Percentiles rank a stretch among this genome's conserved stretches.
Evolutionary conservation across 2,888 invertebrate genomes (phyloP).

Genomic region (Xanthia icteritia): DNA sequence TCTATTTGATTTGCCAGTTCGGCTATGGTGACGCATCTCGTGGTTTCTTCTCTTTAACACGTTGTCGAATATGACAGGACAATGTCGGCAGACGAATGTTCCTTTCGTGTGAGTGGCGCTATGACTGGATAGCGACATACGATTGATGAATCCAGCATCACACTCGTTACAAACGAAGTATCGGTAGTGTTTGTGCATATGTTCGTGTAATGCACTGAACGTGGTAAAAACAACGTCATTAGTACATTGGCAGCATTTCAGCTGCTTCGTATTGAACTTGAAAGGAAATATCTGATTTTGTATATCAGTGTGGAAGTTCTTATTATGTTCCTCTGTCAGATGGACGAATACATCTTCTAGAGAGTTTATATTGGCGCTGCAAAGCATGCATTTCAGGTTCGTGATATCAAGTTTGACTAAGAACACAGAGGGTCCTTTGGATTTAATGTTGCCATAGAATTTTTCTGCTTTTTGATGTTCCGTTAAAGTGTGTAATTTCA

Average conservation of each 20-base stretch:
- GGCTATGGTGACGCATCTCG: conserved; percentile 75
- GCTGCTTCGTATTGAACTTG: conserved; percentile 55
- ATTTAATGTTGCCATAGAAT: conserved; percentile 25
- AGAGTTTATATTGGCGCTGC: conserved; percentile 40
- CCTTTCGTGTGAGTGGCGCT: conserved; percentile 72
- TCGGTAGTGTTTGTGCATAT: conserved; percentile 78
- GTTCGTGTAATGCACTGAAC: conserved; percentile 70
- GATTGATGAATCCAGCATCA: conserved; percentile 75
- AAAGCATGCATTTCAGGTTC: conserved; percentile 56
- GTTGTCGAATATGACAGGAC: conserved; percentile 83
- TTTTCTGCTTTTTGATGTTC: conserved; percentile 19
- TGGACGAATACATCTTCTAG: conserved; percentile 53
- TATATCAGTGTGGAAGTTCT: conserved; percentile 57
- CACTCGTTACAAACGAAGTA: conserved; percentile 78
- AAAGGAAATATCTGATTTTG: conserved; percentile 69
- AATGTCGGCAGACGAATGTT: conserved; percentile 74
- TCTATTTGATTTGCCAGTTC: conserved; percentile 43
- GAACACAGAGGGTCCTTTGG: conserved; percentile 17
- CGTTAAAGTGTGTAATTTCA: conserved; percentile 74
- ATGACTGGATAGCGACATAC: conserved; percentile 70
- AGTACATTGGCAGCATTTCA: conserved; percentile 58
- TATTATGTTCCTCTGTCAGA: conserved; percentile 53
- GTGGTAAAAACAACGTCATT: conserved; percentile 32
- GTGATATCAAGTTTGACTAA: conserved; percentile 49
- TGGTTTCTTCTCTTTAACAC: conserved; percentile 80